Conservation (phyloP, 2,113 vertebrate species). For the Pipa parva region DNA sequence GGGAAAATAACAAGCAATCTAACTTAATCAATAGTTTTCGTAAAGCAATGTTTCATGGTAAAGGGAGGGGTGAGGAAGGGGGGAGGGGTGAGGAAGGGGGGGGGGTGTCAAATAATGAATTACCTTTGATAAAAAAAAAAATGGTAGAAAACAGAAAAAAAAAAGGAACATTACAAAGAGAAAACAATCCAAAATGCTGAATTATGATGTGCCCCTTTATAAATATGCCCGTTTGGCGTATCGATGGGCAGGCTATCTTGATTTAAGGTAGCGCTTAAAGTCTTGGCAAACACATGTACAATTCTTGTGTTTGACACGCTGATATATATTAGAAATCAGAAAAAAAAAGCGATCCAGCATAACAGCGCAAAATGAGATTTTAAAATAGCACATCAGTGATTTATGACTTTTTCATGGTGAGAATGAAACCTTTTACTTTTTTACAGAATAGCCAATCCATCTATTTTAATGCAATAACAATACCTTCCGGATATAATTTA, state of each 20-base stretch:
- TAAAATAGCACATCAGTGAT: slow-evolving; percentile 20
- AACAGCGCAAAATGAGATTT: slow-evolving; percentile 27
- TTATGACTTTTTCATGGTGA: slow-evolving; percentile 29
- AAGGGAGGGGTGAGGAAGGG: no score
- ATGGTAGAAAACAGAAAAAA: no score
- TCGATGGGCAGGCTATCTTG: neutral
- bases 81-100: no score
- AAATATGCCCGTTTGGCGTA: neutral
- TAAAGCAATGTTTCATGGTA: no score
- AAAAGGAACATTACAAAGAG: no score
- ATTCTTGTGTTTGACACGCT: neutral
- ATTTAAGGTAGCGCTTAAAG: neutral
- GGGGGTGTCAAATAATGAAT: no score
- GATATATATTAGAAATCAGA: slow-evolving; percentile 17
- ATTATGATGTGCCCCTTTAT: no score
- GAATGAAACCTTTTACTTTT: neutral
- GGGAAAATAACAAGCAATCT: no score
- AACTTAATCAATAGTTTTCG: no score
- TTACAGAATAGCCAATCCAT: slow-evolving; percentile 26
- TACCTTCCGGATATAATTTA: slow-evolving; percentile 34
- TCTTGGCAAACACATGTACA: neutral
- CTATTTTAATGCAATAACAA: slow-evolving; percentile 42
- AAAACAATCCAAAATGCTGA: no score
- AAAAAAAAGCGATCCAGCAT: neutral
- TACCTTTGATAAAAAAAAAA: no score